Evolutionary conservation across 1,140 invertebrate species (phyloP), one percentile per base, ranked within the genome.

Genomic region (Ylistrum balloti): DNA sequence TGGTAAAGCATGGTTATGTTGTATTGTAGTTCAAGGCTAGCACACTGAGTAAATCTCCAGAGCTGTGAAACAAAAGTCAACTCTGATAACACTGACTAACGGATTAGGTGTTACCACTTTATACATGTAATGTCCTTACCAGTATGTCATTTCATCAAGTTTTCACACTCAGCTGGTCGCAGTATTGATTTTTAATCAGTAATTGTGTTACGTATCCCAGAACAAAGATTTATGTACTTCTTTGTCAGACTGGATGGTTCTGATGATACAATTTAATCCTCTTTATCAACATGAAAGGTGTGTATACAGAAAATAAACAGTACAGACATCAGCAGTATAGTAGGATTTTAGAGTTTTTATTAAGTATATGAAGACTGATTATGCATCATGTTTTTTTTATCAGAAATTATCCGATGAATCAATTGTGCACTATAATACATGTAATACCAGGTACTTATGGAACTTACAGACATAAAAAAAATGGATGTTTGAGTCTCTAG

Each of bases 231-330:
- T 74, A 74, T 74, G 56, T 74, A n/a, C 56, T 7, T 74, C 9
- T 74, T 74, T 74, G 56, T 74, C 22, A 74, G 56, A n/a, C 28
- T 74, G 56, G 45, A n/a, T 5, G 17, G 22, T 74, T 28, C 56
- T 74, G 56, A 74, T 74, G 28, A 74, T 74, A 17, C 11, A 74
- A 74, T 74, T 74, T 74, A 74, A 74, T 74, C 56, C n/a, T 74
- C 56, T 74, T 74, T 74, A 74, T 74, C 56, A 28, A 74, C 56
- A 74, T 74, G 56, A 74, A 74, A 74, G 56, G 56, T n/a, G 56
- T 5, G 2, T 74, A 74, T n/a, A 28, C 56, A 74, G 56, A n/a
- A 74, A 74, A 74, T 28, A n/a, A 17, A 45, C 15, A 5, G 9
- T 74, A 74, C 56, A 74, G n/a, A n/a, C 56, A 74, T 5, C 7